Evolutionary conservation across 2,797 vertebrate species (phyloP), one percentile per base, ranked within the genome.

Genomic region (Graptemys geographica): DNA sequence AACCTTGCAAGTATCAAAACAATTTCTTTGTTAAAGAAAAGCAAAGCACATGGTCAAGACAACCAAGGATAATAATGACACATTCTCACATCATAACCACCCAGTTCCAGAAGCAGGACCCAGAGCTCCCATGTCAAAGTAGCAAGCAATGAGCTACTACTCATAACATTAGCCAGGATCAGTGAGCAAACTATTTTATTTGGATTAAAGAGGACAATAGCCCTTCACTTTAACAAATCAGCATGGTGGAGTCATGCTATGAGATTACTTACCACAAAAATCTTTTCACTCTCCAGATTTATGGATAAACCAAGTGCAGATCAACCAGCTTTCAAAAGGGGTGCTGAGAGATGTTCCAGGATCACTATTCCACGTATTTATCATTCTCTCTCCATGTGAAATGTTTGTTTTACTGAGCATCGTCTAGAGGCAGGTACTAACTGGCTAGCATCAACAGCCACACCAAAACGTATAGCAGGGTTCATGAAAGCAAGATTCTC

Each of bases 21-120:
- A 13, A 0, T 1, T 0, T 33, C 31, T 16, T 78, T 0, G 1
- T 69, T 69, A 19, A 0, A 5, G 28, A 76, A 47, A 53, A 59
- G 52, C 12, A 62, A 81, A 79, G 33, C 1, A 5, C 3, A 62
- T 11, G 0, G 31, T 65, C 8, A 84, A 80, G 11, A 19, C 49
- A 84, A 86, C 8, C 2, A 15, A 51, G n/a, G n/a, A 23, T 47
- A 69, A 9, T 3, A 6, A 53, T 3, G 31, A 25, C 41, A 33
- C 44, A 37, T n/a, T 37, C n/a, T 57, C 76, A 44, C 18, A 16
- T 18, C 15, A 25, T 52, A 57, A 44, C 49, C 13, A 41, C 69
- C n/a, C 19, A 10, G 37, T 41, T 31, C 51, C 59, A 49, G 19
- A 83, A 89, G 57, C 7, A 47, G 41, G n/a, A 25, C 8, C 15